Evolutionary conservation across 2,888 invertebrate species (phyloP), one percentile per base, ranked within the genome.

Genomic region (Drosophila mimetica): DNA sequence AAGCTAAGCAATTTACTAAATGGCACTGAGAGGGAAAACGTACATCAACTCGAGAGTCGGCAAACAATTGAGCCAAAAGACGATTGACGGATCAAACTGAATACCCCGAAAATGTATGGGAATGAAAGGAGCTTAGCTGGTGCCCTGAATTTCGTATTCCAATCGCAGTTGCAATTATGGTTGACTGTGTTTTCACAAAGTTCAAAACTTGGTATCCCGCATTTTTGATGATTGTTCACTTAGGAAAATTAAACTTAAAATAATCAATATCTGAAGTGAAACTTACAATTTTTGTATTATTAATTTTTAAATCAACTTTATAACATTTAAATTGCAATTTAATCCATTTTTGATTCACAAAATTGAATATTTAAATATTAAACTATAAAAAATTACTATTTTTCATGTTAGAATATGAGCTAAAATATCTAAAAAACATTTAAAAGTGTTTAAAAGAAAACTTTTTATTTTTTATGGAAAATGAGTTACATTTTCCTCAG

Each of bases 1-100:
- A 83, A 86, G 82, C 82, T 73, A 75, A 86, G 84, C 84, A 86
- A 86, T 86, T 83, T 83, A 65, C 86, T 86, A 86, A 83, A 83
- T 77, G 79, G 69, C 66, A 76, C 64, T 66, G 72, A 63, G 67
- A 53, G 64, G 65, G 52, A 58, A 59, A 42, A 48, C 65, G 48
- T 70, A 74, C 69, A 46, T 18, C 48, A 51, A 59, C 77, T 77
- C 44, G 64, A 75, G 73, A 74, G 71, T 75, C 64, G 51, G 69
- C 78, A 77, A 77, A 84, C 85, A 80, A 84, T 77, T 66, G 77
- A 53, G 54, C 39, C 44, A 11, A 46, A 44, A 51, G 25, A 48
- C 44, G 46, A 71, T 52, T 60, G 72, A 42, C 72, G 51, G 28
- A 54, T 41, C 39, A 52, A 47, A 48, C 18, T 18, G 63, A 63